Evolutionary conservation across 64 coral and sea anemone species (phyloP), one percentile per base, ranked within the genome.

Genomic region (Stichodactyla mertensii): DNA sequence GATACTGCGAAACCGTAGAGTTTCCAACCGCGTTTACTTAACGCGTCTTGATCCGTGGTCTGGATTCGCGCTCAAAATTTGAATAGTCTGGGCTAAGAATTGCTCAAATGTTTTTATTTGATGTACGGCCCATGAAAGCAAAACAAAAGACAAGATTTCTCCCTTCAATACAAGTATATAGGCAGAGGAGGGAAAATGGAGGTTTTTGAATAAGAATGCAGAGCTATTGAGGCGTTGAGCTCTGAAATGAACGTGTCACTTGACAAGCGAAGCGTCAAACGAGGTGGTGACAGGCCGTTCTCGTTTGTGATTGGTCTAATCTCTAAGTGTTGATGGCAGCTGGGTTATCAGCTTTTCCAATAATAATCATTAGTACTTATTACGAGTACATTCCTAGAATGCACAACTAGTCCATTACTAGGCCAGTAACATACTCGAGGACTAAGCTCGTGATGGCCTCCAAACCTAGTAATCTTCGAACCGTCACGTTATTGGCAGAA

Each of bases 81-180:
- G 90, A 97, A 90, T 85, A 78, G 83, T 51, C 84, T 56, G 88
- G 70, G 82, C 78, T 85, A 84, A 83, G 15, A 97, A 88, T 97
- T 97, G 56, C 91, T 87, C 91, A 93, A 97, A 97, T 97, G 91
- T 93, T 97, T 97, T 92, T 97, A 88, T 97, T 97, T 97, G 94
- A 83, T 90, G 94, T 87, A 93, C 86, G 89, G 88, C 94, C 88
- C 94, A 64, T 92, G 90, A 92, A 87, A 89, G 84, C 78, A 60
- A 88, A 97, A 97, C 94, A 97, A 90, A 97, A 80, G 94, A 58
- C 52, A 84, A 86, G 79, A 92, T 87, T 97, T 97, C 87, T 93
- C 84, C 83, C 91, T 97, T 93, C 87, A 93, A 93, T 97, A 97
- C 91, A 88, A 90, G 91, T 97, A 87, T 97, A 97, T 80, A 92